phyloP scores from a whole-genome alignment of 2,888 invertebrate genomes.

The Tachina lurida region DNA sequence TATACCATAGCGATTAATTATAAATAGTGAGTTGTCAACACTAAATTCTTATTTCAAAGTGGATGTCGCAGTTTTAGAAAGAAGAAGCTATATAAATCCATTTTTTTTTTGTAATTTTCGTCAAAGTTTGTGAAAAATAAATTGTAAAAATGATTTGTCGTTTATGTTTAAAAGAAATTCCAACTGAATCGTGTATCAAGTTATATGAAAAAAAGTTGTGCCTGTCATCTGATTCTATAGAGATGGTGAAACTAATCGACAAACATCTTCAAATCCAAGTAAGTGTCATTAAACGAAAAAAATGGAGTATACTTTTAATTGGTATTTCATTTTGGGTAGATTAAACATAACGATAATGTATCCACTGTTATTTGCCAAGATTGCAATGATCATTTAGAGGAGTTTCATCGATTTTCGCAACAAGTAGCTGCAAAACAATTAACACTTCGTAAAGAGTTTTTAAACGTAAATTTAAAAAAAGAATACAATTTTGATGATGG shows the following conservation, averaged over 20 bases:
- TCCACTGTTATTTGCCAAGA: slow-evolving; percentile 73
- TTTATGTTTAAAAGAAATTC: slow-evolving; percentile 63
- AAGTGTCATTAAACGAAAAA: slow-evolving; percentile 50
- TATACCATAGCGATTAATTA: no score
- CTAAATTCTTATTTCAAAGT: slow-evolving; percentile 10
- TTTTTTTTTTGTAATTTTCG: slow-evolving; percentile 23
- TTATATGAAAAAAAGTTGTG: slow-evolving; percentile 58
- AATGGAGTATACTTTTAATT: slow-evolving; percentile 25
- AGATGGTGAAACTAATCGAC: slow-evolving; percentile 77
- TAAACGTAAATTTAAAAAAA: slow-evolving; percentile 70
- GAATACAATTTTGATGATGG: slow-evolving; percentile 53
- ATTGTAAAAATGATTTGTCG: slow-evolving; percentile 65
- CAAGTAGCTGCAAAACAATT: slow-evolving; percentile 72
- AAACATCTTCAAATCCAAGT: slow-evolving; percentile 78
- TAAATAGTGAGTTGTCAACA: neutral
- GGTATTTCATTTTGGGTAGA: slow-evolving; percentile 43
- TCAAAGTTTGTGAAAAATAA: slow-evolving; percentile 21
- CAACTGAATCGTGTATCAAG: slow-evolving; percentile 59
- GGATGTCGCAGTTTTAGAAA: slow-evolving; percentile 22
- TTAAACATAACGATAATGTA: slow-evolving; percentile 70
- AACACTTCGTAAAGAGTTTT: slow-evolving; percentile 71
- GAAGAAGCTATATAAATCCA: slow-evolving; percentile 51
- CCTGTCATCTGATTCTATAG: slow-evolving; percentile 68
- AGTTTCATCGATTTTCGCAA: slow-evolving; percentile 71
- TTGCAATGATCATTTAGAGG: slow-evolving; percentile 72